Evolutionary conservation across 2,888 invertebrate species (phyloP).

Genomic region (Magallana nippona): DNA sequence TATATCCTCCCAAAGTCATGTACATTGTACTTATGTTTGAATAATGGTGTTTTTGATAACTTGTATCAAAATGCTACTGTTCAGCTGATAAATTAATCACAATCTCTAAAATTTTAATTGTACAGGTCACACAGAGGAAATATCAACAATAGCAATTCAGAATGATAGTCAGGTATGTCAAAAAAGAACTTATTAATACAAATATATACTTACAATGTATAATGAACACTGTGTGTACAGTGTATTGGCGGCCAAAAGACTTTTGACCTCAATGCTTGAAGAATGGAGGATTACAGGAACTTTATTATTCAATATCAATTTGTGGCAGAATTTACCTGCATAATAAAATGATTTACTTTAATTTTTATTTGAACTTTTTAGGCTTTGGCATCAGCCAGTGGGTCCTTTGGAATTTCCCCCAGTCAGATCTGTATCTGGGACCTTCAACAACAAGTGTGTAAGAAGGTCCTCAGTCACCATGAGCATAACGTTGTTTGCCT

Average conservation of each 20-base stretch:
- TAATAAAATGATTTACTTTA: not conserved
- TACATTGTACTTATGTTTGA: too few relatives aligned
- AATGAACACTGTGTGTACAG: too few relatives aligned
- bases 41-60: too few relatives aligned
- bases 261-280: too few relatives aligned
- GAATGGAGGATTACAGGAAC: not conserved
- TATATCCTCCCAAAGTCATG: too few relatives aligned
- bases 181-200: too few relatives aligned
- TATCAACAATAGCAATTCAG: conserved; percentile 76
- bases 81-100: not conserved
- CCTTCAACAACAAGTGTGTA: conserved; percentile 69
- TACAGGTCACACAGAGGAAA: conserved; percentile 78
- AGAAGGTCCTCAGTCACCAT: conserved; percentile 72
- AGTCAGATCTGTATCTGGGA: conserved; percentile 79
- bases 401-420: conserved; percentile 66
- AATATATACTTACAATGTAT: too few relatives aligned
- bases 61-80: too few relatives aligned
- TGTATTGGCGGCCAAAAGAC: too few relatives aligned
- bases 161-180: conserved; percentile 75
- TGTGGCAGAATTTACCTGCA: too few relatives aligned
- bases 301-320: not conserved
- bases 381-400: conserved; percentile 77
- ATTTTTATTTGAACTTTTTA: conserved; percentile 53
- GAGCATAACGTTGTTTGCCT: conserved; percentile 74
- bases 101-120: not conserved